A percentile compares a stretch with the other conserved stretches of the same genome.
phyloP scores from a whole-genome alignment of 2,113 vertebrate genomes.

The Phodopus roborovskii region DNA sequence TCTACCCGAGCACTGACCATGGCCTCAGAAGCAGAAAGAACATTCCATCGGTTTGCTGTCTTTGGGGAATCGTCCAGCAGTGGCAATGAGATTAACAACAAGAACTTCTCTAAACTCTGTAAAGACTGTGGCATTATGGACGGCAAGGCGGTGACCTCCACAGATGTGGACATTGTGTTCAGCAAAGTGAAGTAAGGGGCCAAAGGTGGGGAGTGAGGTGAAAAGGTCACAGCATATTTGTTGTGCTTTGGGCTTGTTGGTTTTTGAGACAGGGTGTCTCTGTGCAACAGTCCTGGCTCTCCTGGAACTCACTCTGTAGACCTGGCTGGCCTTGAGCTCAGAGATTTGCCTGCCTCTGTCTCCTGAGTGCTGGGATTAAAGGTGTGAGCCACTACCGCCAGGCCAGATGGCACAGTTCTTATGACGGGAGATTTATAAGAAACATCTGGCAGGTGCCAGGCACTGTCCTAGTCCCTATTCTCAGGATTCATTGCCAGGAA shows the following conservation, averaged over 20 bases:
- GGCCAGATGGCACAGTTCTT: neutral
- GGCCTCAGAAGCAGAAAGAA: constrained; percentile 84
- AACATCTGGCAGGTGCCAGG: neutral
- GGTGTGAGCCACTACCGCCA: fast-evolving
- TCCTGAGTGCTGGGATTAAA: neutral
- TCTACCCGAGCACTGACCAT: constrained; percentile 45
- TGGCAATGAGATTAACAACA: constrained; percentile 90
- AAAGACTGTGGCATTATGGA: constrained; percentile 93
- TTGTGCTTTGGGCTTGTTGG: too few relatives aligned
- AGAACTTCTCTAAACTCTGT: constrained; percentile 94
- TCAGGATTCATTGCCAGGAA: neutral
- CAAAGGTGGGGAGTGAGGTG: neutral
- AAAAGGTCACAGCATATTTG: neutral
- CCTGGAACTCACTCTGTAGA: neutral
- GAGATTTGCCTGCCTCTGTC: neutral
- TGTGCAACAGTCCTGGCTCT: neutral
- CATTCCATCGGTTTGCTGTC: constrained; percentile 90
- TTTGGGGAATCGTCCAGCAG: constrained; percentile 90
- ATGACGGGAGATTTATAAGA: neutral
- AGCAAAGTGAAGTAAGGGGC: constrained; percentile 93
- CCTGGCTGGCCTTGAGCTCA: neutral
- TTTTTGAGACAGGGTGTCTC: neutral
- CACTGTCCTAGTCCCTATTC: neutral
- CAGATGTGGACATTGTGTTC: constrained; percentile 93
- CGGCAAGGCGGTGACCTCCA: constrained; percentile 89